Evolutionary conservation across 2,888 invertebrate species (phyloP).

Genomic region (Cataglyphis albicans): DNA sequence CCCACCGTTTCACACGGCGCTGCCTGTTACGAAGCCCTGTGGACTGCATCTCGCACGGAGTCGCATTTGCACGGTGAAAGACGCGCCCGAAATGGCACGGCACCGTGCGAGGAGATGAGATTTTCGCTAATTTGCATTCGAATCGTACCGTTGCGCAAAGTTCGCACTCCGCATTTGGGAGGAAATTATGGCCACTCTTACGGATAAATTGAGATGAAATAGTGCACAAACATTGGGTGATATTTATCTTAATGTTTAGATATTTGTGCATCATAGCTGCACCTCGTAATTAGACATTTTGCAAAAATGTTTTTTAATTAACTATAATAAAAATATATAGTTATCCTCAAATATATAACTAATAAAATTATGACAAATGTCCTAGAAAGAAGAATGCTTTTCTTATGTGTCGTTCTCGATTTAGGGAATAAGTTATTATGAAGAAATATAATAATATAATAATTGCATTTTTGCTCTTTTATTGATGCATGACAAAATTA

Average conservation of each 20-base stretch:
- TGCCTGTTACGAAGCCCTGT: conserved; percentile 20
- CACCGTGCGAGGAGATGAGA: background rate
- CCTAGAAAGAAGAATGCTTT: too few relatives aligned
- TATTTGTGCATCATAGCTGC: background rate
- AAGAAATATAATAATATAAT: too few relatives aligned
- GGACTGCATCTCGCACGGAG: background rate
- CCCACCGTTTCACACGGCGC: conserved; percentile 46
- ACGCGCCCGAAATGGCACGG: conserved; percentile 3
- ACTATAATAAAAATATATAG: background rate
- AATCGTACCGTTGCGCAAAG: conserved; percentile 20
- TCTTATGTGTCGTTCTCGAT: too few relatives aligned
- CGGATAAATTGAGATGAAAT: conserved; percentile 30
- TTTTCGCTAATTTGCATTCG: conserved; percentile 42
- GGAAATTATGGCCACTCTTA: conserved; percentile 28
- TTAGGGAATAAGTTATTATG: too few relatives aligned
- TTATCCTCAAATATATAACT: background rate
- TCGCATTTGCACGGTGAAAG: conserved; percentile 44
- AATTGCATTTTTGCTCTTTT: too few relatives aligned
- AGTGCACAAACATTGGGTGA: background rate
- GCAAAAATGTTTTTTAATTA: background rate
- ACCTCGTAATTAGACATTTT: background rate
- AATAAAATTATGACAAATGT: background rate
- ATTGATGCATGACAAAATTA: background rate
- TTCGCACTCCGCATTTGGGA: conserved; percentile 9
- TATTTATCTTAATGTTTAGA: background rate